A percentile compares a stretch with the other conserved stretches of the same genome.
phyloP scores from a whole-genome alignment of 2,113 vertebrate species.

The Lamprotornis superbus region DNA sequence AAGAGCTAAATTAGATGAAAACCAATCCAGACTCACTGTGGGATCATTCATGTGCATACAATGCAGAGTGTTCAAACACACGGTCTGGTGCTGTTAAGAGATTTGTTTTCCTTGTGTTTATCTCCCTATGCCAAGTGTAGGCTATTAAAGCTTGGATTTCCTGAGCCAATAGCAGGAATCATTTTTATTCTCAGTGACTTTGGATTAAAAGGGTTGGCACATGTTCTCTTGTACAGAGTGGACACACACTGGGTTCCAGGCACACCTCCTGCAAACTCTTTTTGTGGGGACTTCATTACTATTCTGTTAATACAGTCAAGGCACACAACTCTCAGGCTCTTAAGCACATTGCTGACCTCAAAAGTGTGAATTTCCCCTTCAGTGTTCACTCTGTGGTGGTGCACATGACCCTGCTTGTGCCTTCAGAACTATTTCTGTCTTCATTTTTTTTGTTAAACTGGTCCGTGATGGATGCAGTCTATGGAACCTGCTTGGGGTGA shows the following conservation, averaged over 20 bases:
- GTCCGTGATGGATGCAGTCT: neutral
- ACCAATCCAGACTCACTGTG: neutral
- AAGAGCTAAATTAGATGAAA: slow-evolving; percentile 25
- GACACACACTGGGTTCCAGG: slow-evolving; percentile 15
- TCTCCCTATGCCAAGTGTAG: slow-evolving; percentile 1
- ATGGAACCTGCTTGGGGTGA: neutral
- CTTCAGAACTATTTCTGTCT: neutral
- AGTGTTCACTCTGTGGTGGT: neutral
- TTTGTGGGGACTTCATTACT: slow-evolving; percentile 15
- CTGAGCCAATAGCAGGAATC: neutral
- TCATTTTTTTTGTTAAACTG: neutral
- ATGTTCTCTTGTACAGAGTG: neutral
- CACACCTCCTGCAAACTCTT: slow-evolving; percentile 25
- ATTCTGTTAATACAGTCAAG: neutral
- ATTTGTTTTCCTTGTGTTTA: slow-evolving; percentile 50
- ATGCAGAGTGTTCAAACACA: slow-evolving; percentile 22
- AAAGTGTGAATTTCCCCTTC: neutral
- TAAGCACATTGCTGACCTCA: neutral
- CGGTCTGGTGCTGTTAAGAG: neutral
- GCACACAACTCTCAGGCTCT: neutral
- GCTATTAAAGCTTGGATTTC: neutral
- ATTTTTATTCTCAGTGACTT: neutral
- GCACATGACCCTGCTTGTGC: neutral
- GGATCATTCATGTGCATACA: neutral
- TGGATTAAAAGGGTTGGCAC: slow-evolving; percentile 22